Evolutionary conservation across 2,797 vertebrate species (phyloP).

Genomic region (Emys orbicularis): DNA sequence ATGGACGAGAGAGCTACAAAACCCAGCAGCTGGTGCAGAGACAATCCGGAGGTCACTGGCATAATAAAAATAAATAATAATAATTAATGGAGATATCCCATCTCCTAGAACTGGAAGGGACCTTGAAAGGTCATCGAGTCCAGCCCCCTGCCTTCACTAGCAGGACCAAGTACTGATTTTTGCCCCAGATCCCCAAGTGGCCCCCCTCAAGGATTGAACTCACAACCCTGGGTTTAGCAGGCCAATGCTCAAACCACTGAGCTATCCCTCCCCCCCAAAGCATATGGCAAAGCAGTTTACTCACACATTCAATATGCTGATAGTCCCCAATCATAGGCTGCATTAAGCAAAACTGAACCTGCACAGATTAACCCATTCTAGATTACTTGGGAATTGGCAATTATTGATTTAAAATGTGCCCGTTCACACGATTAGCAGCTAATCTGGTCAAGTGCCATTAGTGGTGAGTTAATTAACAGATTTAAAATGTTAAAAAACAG

Average conservation of each 20-base stretch:
- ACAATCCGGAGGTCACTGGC: not conserved
- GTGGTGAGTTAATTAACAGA: not conserved
- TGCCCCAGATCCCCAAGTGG: too few relatives aligned
- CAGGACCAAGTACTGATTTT: too few relatives aligned
- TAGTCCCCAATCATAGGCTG: too few relatives aligned
- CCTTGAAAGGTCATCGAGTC: too few relatives aligned
- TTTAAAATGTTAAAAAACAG: not conserved
- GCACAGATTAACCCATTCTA: conserved; percentile 37
- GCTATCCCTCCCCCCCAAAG: too few relatives aligned
- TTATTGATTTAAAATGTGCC: not conserved
- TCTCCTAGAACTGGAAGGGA: too few relatives aligned
- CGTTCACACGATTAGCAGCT: not conserved
- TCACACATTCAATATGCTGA: not conserved
- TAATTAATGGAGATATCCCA: too few relatives aligned
- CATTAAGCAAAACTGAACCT: not conserved
- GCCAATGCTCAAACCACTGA: too few relatives aligned
- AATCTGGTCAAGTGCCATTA: not conserved
- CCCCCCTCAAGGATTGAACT: too few relatives aligned
- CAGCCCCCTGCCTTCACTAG: too few relatives aligned
- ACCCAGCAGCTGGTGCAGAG: not conserved
- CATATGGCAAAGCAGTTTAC: conserved; percentile 66
- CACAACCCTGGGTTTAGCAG: too few relatives aligned
- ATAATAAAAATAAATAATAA: too few relatives aligned
- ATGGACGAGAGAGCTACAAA: not conserved
- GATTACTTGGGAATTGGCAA: not conserved